Evolutionary conservation across 2,113 vertebrate species (phyloP).

Genomic region (Suncus etruscus): DNA sequence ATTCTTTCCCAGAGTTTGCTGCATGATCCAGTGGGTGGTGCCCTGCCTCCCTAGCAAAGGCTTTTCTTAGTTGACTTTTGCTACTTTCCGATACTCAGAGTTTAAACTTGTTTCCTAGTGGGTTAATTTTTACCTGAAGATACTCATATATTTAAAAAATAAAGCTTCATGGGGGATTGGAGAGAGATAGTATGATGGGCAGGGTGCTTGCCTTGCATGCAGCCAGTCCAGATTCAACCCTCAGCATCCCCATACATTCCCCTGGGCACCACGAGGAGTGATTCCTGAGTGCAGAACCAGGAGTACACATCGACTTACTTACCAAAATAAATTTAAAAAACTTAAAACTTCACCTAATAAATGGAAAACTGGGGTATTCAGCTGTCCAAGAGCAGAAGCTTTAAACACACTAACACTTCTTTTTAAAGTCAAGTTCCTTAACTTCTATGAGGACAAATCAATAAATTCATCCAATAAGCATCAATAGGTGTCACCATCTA

Average conservation of each 20-base stretch:
- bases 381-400: too few species aligned
- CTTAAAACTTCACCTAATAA: neutral
- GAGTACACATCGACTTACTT: too few species aligned
- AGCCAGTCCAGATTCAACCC: too few species aligned
- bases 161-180: neutral
- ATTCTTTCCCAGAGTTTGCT: neutral
- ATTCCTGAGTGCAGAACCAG: too few species aligned
- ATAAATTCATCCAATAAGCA: neutral
- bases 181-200: too few species aligned
- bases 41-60: neutral
- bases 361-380: neutral
- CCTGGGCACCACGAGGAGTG: too few species aligned
- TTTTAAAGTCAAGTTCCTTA: conserved; percentile 6
- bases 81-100: neutral
- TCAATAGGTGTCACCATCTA: neutral
- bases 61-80: neutral
- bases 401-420: neutral
- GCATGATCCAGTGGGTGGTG: neutral
- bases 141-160: neutral
- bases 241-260: too few species aligned
- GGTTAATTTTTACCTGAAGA: neutral
- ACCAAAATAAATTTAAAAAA: too few species aligned
- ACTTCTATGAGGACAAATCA: conserved; percentile 1
- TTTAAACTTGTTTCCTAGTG: neutral
- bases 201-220: too few species aligned